Base-by-base conservation (phyloP, 2,797 vertebrate genomes). In the Aplochiton taeniatus region DNA sequence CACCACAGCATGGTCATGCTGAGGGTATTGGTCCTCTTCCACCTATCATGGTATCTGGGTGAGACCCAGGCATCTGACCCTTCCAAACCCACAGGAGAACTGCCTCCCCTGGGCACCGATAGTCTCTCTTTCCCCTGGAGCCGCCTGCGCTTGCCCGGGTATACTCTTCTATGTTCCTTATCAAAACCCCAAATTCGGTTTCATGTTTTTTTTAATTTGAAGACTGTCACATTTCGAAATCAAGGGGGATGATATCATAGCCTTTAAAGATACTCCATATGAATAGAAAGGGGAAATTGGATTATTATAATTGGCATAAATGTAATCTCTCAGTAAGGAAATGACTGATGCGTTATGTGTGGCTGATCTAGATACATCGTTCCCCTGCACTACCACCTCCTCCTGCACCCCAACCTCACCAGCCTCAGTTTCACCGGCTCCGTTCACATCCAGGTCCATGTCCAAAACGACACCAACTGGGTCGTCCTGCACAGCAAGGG, bases 41-140 rank as follows among this genome's bases (percentile, higher is more conserved):
- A 88, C 1, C 57, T 88, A 46, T 74, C 69, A 0, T 10, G 75
- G 11, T 74, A 51, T 72, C 68, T 81, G 56, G 66, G 64, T 67
- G 71, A 63, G 62, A 70, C 75, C 41, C 74, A 83, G 53, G 66
- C 60, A 0, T 61, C 75, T 13, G 77, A 73, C 19, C 44, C 73
- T 66, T 63, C 63, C 72, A 79, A 67, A 45, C 12, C 76, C 8
- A 8, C 63, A 16, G 77, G 63, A 67, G 87, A 87, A 50, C 84
- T 71, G 9, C 52, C 83, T 74, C 71, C 72, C 64, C 41, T 76
- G 51, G 81, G 73, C 20, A 78, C 83, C 55, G 88, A 80, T 56
- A 85, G 81, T 59, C 85, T 91, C 49, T 88, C 88, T 44, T 94
- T 94, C 73, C 91, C 91, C 13, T 94, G 92, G 92, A 89, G 90